Evolutionary conservation across 1,140 invertebrate species (phyloP), one percentile per base, ranked within the genome.

Genomic region (Eriosoma lanigerum): DNA sequence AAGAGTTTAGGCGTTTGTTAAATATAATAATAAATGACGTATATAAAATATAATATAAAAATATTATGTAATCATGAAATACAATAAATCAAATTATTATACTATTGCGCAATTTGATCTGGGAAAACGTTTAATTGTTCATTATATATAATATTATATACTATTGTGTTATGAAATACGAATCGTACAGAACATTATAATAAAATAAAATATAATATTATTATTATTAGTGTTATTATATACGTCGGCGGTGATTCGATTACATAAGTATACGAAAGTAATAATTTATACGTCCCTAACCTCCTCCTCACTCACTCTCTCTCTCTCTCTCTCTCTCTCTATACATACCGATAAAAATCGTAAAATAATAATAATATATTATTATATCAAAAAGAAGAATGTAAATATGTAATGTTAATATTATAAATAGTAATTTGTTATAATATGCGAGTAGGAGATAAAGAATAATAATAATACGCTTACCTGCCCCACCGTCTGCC

Each of bases 401-500:
- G 8, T 38, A 38, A 38, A 4, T 4, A 38, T 38, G 8, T 38
- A 38, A 38, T 38, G 32, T 4, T 38, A 38, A 38, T 38, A 38
- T 38, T 38, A 38, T 3, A 38, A 38, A 38, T 38, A 38, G 8
- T 38, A 38, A 38, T 4, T 38, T 4, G 32, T 38, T 38, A 8
- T 38, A 4, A 3, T 10, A 15, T 1, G 10, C 12, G 46, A 48
- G 13, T 48, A 10, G 46, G 13, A 48, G 10, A 15, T 6, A 48
- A 48, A 10, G 4, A 48, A 8, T 5, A 2, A 54, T 19, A n/a
- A n/a, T 17, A 15, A 3, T 3, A 6, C 12, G 46, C 26, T 72
- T 88, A 93, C 92, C 93, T 86, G 93, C 91, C 83, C 93, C 93
- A 80, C 93, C 93, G 84, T 95, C 93, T 29, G 92, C 90, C 64